Base-by-base conservation (phyloP, 2,888 invertebrate species). In the Coenonympha arcania region DNA sequence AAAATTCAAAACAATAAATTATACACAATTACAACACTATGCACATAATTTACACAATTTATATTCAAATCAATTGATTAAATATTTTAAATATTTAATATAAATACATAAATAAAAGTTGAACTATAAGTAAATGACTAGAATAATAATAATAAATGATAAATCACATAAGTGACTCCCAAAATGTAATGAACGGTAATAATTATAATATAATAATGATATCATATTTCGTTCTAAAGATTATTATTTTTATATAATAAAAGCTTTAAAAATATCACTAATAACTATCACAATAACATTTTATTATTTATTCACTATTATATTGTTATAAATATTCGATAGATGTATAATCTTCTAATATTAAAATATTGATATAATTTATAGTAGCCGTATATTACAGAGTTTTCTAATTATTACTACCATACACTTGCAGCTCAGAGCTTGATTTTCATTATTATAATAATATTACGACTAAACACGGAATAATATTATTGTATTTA, bases 371-470 rank as follows among this genome's bases (percentile, higher is more conserved):
- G 16, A 6, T 46, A 46, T 42, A 57, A 31, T 36, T 45, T 58
- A 44, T 58, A 44, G 20, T 26, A 63, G 54, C 49, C 50, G 48
- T 56, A 59, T 71, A 73, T 69, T 79, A 80, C 75, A 79, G 65
- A 70, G 54, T 61, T 66, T 54, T 46, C 52, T 33, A 51, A 63
- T 82, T 84, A 83, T 83, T 83, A 83, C 83, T 83, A 78, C 53
- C 60, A 79, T 83, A 84, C 83, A 83, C 82, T 70, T 72, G 66
- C 45, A 69, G 73, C 79, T 68, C 67, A 36, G 58, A 61, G 77
- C 76, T 68, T 56, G 24, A 57, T 33, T 42, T 2, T 40, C n/a
- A n/a, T n/a, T n/a, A n/a, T n/a, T n/a, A n/a, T 13, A 1, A 26
- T 26, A 26, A 4, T 40, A 33, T 13, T 24, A 47, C 11, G 6